Evolutionary conservation across 1,140 invertebrate genomes (phyloP), one percentile per base, ranked within the genome.

Genomic region (Trichogramma pretiosum): DNA sequence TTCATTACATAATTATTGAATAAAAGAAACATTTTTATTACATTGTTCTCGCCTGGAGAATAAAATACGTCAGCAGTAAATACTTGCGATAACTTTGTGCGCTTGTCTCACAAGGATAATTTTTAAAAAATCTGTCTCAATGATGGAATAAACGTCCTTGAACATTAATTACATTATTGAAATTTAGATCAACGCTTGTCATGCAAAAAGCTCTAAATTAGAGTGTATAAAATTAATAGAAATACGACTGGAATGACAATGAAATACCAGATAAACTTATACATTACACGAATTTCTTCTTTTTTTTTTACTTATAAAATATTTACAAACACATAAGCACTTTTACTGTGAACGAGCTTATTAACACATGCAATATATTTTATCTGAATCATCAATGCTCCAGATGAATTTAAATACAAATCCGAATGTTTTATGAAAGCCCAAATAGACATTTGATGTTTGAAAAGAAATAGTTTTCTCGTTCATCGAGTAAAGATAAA

Each of bases 161-260:
- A 17, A 10, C 11, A 26, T 22, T 43, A 10, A 11, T 36, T 36
- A 26, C 28, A 2, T 34, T 46, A 7, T 37, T 19, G 36, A 13
- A 35, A 18, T 50, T 47, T 45, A 7, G 24, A 28, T 7, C 11
- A 11, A 28, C 11, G 24, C 16, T 37, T 44, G 16, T 36, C 23
- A 47, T 46, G 16, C 17, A 46, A 37, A 46, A 50, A 24, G 34
- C 21, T 43, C 44, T 30, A 51, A 35, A 48, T 35, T 30, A 40
- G 38, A 47, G 13, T 46, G 28, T 43, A 44, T 26, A 50, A 47
- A 46, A 38, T 23, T 11, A 34, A 54, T 54, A 50, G 59, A 59
- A 61, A 63, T 63, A 59, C 57, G 52, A 40, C 56, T 61, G 61
- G 59, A 63, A 61, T 61, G 59, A 55, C 51, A 42, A 48, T 34